A percentile compares a stretch with the other conserved stretches of the same genome.
These are phyloP conservation scores for Heliopora coerulea DNA, from an alignment of 92 coral and sea anemone species.

Conservation along the genomic window DNA sequence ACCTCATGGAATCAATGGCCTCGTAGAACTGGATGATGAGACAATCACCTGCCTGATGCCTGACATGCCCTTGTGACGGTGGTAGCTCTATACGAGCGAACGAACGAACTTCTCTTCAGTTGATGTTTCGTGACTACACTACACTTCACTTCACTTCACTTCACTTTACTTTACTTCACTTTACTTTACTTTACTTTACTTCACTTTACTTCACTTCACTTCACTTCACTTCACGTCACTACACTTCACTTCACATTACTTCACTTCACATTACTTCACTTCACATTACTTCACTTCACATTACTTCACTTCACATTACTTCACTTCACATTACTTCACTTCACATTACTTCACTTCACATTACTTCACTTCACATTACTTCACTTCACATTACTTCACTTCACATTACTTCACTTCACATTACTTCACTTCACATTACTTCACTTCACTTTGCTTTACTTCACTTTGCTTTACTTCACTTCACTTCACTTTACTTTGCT, in stretches of 20 bases:
- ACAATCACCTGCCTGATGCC: too few species aligned
- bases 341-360: not conserved
- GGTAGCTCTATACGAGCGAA: too few species aligned
- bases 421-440: not conserved
- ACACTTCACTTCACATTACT: slow-evolving; percentile 25
- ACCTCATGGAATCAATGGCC: not conserved
- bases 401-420: not conserved
- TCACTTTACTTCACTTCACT: slow-evolving; percentile 30
- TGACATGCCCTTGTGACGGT: too few species aligned
- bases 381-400: not conserved
- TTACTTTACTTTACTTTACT: slow-evolving; percentile 21
- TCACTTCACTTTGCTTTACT: not conserved
- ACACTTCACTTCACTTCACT: slow-evolving; percentile 23
- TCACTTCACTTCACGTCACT: slow-evolving; percentile 25
- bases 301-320: slow-evolving; percentile 16
- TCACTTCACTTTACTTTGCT: not conserved
- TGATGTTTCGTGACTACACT: not conserved
- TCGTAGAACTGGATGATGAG: too few species aligned
- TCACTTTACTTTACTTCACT: slow-evolving; percentile 3
- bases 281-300: slow-evolving; percentile 1
- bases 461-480: not conserved
- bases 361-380: not conserved
- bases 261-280: not conserved
- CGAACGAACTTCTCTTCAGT: slow-evolving; percentile 27
- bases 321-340: not conserved